Conservation (phyloP, 2,888 invertebrate genomes). For the Malthinus flaveolus region DNA sequence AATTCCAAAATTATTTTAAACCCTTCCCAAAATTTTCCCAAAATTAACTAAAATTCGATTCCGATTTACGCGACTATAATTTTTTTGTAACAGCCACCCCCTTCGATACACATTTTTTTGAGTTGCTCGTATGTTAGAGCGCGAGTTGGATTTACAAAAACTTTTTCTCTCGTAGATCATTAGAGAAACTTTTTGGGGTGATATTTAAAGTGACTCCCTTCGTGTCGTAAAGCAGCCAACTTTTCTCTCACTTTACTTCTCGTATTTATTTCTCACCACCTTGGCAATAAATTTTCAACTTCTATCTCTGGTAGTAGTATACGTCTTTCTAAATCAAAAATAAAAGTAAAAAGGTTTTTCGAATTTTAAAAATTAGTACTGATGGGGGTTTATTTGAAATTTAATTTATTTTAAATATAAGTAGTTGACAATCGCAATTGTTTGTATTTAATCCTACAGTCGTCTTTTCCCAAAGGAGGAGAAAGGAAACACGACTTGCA, state of each 20-base stretch:
- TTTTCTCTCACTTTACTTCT: slow-evolving; percentile 19
- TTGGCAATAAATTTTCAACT: slow-evolving; percentile 17
- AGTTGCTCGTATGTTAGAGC: too few relatives aligned
- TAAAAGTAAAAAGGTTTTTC: background rate
- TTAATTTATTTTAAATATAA: slow-evolving; percentile 20
- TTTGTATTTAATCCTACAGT: slow-evolving; percentile 30
- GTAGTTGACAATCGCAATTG: slow-evolving; percentile 26
- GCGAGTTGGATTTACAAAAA: too few relatives aligned
- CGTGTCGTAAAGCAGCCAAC: slow-evolving; percentile 24
- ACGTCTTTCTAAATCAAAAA: background rate
- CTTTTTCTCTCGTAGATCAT: background rate
- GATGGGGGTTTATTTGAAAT: background rate
- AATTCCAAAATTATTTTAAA: too few relatives aligned
- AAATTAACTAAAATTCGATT: too few relatives aligned
- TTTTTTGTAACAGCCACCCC: too few relatives aligned
- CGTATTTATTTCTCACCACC: slow-evolving; percentile 25
- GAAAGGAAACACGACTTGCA: slow-evolving; percentile 33
- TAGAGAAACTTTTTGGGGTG: slow-evolving; percentile 10
- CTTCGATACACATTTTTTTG: too few relatives aligned
- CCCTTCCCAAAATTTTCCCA: too few relatives aligned
- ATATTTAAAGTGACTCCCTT: slow-evolving; percentile 19
- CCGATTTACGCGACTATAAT: too few relatives aligned
- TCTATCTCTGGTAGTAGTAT: slow-evolving; percentile 6
- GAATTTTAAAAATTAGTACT: background rate
- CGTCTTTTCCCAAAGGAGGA: slow-evolving; percentile 31